Evolutionary conservation across 1,140 invertebrate genomes (phyloP).

Genomic region (Aphidius ervi): DNA sequence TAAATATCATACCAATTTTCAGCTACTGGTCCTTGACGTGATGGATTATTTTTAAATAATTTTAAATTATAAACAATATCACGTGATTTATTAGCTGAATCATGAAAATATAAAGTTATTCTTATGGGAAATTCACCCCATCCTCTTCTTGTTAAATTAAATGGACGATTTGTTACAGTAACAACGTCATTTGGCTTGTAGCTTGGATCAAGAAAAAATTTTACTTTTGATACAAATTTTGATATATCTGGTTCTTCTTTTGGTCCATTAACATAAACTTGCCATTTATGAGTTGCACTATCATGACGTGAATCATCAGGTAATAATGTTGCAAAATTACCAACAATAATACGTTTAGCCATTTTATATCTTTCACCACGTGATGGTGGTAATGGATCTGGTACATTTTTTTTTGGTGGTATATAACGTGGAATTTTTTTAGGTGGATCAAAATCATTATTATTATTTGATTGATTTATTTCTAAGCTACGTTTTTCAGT

Average conservation of each 20-base stretch:
- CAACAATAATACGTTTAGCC: constrained; percentile 59
- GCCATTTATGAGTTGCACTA: constrained; percentile 83
- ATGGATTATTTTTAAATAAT: constrained; percentile 63
- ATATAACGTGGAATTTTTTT: constrained; percentile 48
- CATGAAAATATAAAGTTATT: constrained; percentile 76
- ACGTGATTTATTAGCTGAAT: constrained; percentile 70
- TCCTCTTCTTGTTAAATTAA: constrained; percentile 76
- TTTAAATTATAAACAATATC: constrained; percentile 78
- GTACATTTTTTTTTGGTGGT: constrained; percentile 40
- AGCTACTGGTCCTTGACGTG: constrained; percentile 62
- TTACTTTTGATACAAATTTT: constrained; percentile 68
- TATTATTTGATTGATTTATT: background rate
- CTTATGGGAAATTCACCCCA: constrained; percentile 89
- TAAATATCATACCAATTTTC: constrained; percentile 62
- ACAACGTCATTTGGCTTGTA: constrained; percentile 86
- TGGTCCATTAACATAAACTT: constrained; percentile 75
- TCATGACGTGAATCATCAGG: constrained; percentile 63
- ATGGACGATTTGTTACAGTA: constrained; percentile 72
- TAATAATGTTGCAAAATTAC: constrained; percentile 84
- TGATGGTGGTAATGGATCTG: constrained; percentile 30
- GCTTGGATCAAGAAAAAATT: constrained; percentile 79
- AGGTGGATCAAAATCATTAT: constrained; percentile 19
- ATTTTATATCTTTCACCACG: constrained; percentile 43
- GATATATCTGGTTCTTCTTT: constrained; percentile 61
- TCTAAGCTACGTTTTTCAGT: background rate